Conservation (phyloP, 2,113 vertebrate species). For the Peromyscus polionotus region DNA sequence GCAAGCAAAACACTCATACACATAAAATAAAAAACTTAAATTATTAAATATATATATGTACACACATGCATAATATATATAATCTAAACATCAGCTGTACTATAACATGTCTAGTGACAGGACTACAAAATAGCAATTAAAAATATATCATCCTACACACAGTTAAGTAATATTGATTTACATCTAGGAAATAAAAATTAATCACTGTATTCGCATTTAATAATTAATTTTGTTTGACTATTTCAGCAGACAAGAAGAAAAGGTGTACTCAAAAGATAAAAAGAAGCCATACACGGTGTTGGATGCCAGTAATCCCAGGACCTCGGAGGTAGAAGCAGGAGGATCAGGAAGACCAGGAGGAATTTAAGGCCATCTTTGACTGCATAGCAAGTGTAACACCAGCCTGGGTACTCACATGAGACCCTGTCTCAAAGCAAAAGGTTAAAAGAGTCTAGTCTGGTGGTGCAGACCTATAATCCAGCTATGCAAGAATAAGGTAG, state of each 20-base stretch:
- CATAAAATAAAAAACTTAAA: neutral
- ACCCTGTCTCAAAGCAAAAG: neutral
- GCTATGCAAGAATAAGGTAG: neutral
- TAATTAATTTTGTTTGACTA: slow-evolving; percentile 57
- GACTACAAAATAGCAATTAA: slow-evolving; percentile 51
- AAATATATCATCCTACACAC: slow-evolving; percentile 39
- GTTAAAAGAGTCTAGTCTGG: neutral
- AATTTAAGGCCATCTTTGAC: neutral
- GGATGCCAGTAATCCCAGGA: neutral
- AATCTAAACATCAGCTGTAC: slow-evolving; percentile 50
- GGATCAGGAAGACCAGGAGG: neutral
- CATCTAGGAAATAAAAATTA: slow-evolving; percentile 59
- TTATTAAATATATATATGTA: neutral
- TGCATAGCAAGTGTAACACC: neutral
- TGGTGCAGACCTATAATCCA: neutral
- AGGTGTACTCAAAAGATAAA: slow-evolving; percentile 21
- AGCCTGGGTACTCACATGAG: neutral
- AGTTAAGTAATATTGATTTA: slow-evolving; percentile 61
- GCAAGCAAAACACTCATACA: neutral
- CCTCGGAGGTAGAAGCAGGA: neutral
- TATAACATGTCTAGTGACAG: slow-evolving; percentile 16
- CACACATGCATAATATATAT: neutral
- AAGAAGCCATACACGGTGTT: neutral
- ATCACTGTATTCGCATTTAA: slow-evolving; percentile 52
- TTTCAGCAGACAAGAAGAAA: slow-evolving; percentile 57